Conservation (phyloP, 2,113 vertebrate species). For the Cyprinodon tularosa region DNA sequence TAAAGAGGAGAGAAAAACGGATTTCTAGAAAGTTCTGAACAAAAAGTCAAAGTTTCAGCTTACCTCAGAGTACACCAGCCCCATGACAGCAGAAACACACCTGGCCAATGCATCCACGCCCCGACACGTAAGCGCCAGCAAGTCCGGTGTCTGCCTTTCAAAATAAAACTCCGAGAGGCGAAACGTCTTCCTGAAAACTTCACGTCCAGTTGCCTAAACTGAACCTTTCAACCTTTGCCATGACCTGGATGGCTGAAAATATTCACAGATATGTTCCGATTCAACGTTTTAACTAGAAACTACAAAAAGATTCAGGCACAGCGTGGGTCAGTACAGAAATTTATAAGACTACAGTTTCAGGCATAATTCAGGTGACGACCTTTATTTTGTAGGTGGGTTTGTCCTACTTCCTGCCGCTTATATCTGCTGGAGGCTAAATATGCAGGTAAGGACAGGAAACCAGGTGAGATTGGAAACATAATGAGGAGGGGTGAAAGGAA, state of each 20-base stretch:
- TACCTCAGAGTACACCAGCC: slow-evolving; percentile 65
- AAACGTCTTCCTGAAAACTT: no score
- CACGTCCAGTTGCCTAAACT: no score
- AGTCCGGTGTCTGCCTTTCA: not conserved
- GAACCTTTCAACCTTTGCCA: no score
- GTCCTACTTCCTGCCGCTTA: not conserved
- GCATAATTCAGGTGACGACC: not conserved
- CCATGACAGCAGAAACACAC: slow-evolving; percentile 52
- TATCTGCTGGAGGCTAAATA: not conserved
- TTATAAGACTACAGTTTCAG: not conserved
- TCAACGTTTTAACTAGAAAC: no score
- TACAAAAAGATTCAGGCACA: no score
- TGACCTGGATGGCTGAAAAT: no score
- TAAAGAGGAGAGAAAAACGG: not conserved
- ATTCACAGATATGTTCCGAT: not conserved
- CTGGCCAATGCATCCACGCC: slow-evolving; percentile 2
- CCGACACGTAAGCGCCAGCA: accelerated
- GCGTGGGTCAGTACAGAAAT: no score
- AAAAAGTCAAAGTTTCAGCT: not conserved
- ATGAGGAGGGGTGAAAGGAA: not conserved
- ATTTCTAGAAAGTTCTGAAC: not conserved
- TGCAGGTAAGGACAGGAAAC: not conserved
- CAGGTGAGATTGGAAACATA: not conserved
- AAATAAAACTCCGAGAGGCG: slow-evolving; percentile 25
- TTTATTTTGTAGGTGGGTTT: slow-evolving; percentile 8